phyloP scores from a whole-genome alignment of 2,888 invertebrate genomes.

The Galerucella pusilla region DNA sequence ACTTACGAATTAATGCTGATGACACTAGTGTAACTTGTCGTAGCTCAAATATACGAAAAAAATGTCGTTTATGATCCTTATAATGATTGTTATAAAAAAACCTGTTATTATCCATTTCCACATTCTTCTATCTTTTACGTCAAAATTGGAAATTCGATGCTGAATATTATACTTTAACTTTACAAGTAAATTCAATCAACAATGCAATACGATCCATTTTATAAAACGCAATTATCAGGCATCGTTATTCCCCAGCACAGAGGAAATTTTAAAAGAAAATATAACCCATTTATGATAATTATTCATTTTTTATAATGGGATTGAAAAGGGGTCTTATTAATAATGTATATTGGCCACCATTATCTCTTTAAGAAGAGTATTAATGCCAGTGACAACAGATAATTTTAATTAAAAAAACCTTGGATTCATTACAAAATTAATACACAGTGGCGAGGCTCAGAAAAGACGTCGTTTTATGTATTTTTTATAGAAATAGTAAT shows the following conservation, averaged over 20 bases:
- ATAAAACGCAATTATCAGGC: background rate
- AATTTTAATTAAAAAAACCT: no score
- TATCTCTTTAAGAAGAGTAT: no score
- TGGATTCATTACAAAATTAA: no score
- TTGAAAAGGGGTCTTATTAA: background rate
- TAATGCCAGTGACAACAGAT: no score
- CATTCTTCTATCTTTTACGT: background rate
- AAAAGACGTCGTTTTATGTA: no score
- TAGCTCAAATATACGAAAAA: no score
- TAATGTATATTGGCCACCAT: background rate
- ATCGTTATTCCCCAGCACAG: background rate
- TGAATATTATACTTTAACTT: background rate
- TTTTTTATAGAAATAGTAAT: no score
- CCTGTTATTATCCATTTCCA: background rate
- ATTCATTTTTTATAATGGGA: background rate
- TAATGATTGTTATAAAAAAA: background rate
- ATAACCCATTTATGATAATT: background rate
- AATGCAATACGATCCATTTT: slow-evolving; percentile 1
- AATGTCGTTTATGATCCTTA: background rate
- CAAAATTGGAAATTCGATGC: slow-evolving; percentile 13
- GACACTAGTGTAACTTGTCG: no score
- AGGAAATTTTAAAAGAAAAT: background rate
- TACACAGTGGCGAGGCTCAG: no score
- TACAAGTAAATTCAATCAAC: background rate
- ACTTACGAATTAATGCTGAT: no score